phyloP scores from a whole-genome alignment of 2,797 vertebrate species.

The Trematomus bernacchii region DNA sequence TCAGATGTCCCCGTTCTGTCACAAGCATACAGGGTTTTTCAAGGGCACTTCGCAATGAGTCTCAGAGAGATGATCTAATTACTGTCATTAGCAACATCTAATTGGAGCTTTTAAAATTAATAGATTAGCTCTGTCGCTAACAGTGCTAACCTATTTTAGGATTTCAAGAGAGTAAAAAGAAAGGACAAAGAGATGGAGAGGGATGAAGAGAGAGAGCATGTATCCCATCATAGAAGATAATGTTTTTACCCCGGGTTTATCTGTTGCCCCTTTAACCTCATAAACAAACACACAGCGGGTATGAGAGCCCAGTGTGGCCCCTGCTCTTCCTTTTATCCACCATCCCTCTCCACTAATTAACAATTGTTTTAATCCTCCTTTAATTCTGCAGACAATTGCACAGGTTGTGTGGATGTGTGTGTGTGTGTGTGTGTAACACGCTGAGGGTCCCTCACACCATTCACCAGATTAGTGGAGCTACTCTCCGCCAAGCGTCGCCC shows the following conservation, averaged over 20 bases:
- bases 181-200: neutral
- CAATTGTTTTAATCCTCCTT: slow-evolving; percentile 73
- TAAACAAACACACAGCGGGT: slow-evolving; percentile 53
- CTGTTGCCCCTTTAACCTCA: slow-evolving; percentile 60
- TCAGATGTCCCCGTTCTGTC: slow-evolving; percentile 29
- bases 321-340: slow-evolving; percentile 28
- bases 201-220: neutral
- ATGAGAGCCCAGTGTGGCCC: slow-evolving; percentile 34
- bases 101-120: slow-evolving; percentile 69
- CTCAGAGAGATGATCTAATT: slow-evolving; percentile 71
- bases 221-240: slow-evolving; percentile 19
- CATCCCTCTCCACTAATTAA: slow-evolving; percentile 67
- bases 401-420: slow-evolving; percentile 41
- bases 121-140: slow-evolving; percentile 61
- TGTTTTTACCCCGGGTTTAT: slow-evolving; percentile 35
- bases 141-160: slow-evolving; percentile 68
- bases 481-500: slow-evolving; percentile 67
- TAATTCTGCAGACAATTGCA: slow-evolving; percentile 67
- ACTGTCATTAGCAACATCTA: slow-evolving; percentile 70
- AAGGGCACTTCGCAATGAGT: slow-evolving; percentile 58
- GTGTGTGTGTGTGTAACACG: slow-evolving; percentile 31
- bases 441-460: slow-evolving; percentile 64
- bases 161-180: slow-evolving; percentile 17
- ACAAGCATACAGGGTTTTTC: slow-evolving; percentile 37
- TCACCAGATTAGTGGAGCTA: slow-evolving; percentile 68